A percentile compares a stretch with the other conserved stretches of the same genome.
phyloP scores from a whole-genome alignment of 1,140 invertebrate species.

The Coelopa frigida region DNA sequence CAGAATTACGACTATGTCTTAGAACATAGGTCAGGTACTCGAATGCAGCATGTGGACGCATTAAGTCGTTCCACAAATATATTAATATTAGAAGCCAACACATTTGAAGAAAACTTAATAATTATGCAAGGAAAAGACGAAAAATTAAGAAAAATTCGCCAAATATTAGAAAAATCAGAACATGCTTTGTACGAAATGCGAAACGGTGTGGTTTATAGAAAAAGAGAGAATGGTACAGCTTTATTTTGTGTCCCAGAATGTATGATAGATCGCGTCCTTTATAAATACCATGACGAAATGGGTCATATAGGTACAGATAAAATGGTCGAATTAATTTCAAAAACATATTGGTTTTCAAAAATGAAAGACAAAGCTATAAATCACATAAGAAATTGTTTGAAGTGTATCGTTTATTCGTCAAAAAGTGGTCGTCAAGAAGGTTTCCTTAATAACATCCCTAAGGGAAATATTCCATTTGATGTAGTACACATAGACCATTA shows the following conservation, averaged over 20 bases:
- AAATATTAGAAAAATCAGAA: no score
- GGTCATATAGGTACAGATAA: conserved; percentile 42
- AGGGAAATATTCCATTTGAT: conserved; percentile 18
- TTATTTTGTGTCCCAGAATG: conserved; percentile 27
- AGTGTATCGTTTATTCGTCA: conserved; percentile 24
- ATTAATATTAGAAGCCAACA: neutral
- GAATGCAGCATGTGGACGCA: conserved; percentile 35
- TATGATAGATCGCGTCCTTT: conserved; percentile 29
- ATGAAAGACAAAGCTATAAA: conserved; percentile 26
- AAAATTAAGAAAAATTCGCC: conserved; percentile 29
- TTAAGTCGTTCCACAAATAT: conserved; percentile 16
- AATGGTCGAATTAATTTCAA: conserved; percentile 33
- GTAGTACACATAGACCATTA: no score
- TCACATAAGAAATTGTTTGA: conserved; percentile 29
- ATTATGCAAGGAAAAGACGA: conserved; percentile 35
- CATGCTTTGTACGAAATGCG: conserved; percentile 23
- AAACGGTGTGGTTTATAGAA: conserved; percentile 25
- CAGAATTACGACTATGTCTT: conserved; percentile 38
- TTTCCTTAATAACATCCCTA: conserved; percentile 19
- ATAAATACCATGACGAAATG: conserved; percentile 26
- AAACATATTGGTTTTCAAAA: conserved; percentile 40
- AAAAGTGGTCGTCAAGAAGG: conserved; percentile 42
- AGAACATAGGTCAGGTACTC: conserved; percentile 18
- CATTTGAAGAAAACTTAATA: conserved; percentile 20
- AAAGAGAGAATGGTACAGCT: conserved; percentile 18